These are phyloP conservation scores for Morpho deidamia DNA, from an alignment of 2,888 invertebrate species.

Conservation along the genomic window DNA sequence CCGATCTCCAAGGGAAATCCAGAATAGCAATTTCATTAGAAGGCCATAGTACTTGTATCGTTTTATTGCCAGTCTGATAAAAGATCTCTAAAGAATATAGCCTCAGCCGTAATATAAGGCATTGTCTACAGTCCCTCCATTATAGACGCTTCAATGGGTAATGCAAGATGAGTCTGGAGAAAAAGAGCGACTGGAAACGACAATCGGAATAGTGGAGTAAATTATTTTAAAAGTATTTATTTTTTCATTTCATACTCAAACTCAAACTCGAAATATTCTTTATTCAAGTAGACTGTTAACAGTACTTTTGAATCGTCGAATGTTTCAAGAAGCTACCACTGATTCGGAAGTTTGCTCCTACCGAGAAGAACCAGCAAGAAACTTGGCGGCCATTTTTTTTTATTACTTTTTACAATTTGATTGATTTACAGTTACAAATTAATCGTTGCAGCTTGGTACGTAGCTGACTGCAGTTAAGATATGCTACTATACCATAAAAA, in stretches of 20 bases:
- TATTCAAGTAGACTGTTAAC: no score
- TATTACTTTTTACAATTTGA: background rate
- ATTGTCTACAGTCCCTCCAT: constrained; percentile 52
- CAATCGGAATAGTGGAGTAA: background rate
- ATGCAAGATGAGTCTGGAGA: constrained; percentile 36
- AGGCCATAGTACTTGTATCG: constrained; percentile 6
- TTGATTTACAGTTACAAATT: background rate
- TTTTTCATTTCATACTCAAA: background rate
- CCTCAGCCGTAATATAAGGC: constrained; percentile 26
- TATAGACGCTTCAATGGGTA: constrained; percentile 53
- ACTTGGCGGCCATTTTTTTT: background rate
- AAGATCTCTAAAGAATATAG: constrained; percentile 16
- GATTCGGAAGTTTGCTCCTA: no score
- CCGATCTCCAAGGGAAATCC: no score
- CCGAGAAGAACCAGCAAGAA: no score
- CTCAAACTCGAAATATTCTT: background rate
- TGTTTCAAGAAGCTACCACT: no score
- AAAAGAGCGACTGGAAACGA: constrained; percentile 13
- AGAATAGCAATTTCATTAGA: background rate
- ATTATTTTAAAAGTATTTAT: background rate
- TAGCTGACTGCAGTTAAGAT: no score
- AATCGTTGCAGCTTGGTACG: no score
- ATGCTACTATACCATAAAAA: background rate
- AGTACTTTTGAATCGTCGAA: no score
- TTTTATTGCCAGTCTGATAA: constrained; percentile 15